Conservation (phyloP, 2,888 invertebrate species). For the Diogma glabrata region DNA sequence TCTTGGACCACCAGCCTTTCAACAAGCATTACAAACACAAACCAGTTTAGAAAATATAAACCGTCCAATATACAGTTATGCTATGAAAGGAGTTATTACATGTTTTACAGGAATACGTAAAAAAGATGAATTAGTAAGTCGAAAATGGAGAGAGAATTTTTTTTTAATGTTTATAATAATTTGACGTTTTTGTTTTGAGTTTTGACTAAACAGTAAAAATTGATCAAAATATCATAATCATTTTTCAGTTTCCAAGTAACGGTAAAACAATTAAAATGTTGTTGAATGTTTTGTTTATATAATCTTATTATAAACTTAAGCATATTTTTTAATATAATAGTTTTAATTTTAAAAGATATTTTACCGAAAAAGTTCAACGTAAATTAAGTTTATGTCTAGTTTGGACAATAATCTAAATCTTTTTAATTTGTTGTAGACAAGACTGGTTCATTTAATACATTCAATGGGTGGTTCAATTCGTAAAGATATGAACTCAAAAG, state of each 20-base stretch:
- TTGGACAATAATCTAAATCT: too few relatives aligned
- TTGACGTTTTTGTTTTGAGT: too few relatives aligned
- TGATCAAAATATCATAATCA: too few relatives aligned
- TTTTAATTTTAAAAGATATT: background rate
- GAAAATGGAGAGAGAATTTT: too few relatives aligned
- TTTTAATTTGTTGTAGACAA: slow-evolving; percentile 51
- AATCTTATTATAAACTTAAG: too few relatives aligned
- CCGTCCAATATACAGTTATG: slow-evolving; percentile 75
- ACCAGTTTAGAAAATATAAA: slow-evolving; percentile 58
- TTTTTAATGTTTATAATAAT: too few relatives aligned
- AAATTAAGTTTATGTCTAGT: slow-evolving; percentile 5
- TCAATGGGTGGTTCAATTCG: slow-evolving; percentile 94
- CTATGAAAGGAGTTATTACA: slow-evolving; percentile 79
- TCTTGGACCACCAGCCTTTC: slow-evolving; percentile 68
- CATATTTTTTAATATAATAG: background rate
- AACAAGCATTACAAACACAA: slow-evolving; percentile 57
- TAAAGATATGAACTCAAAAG: slow-evolving; percentile 76
- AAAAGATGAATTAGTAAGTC: slow-evolving; percentile 72
- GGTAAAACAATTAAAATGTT: too few relatives aligned
- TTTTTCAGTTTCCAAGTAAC: too few relatives aligned
- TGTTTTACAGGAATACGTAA: slow-evolving; percentile 88
- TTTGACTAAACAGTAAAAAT: too few relatives aligned
- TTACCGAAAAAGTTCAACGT: background rate
- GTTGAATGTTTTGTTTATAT: too few relatives aligned
- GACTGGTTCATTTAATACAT: slow-evolving; percentile 80